Base-by-base conservation (phyloP, 2,888 invertebrate genomes). In the Luffia ferchaultella region DNA sequence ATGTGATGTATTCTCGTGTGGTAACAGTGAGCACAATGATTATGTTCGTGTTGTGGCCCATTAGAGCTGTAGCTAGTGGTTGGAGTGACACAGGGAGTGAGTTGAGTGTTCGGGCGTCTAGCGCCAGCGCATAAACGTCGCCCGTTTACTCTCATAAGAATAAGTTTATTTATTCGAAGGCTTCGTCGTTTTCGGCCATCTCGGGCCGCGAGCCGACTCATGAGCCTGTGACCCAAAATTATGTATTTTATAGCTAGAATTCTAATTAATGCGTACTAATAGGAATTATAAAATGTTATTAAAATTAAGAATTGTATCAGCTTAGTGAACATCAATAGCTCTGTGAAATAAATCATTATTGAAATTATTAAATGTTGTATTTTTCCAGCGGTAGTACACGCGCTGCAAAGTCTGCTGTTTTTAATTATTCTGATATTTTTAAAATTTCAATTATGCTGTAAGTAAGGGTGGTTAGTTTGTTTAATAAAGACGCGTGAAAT, bases 281-380 rank as follows among this genome's bases (percentile, higher is more conserved):
- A 82, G 82, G 76, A 76, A 77, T 79, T 68, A 67, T 67, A 78
- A 72, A 80, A 80, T 82, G 83, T 82, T 82, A 79, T 77, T 75
- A 74, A 67, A 73, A 68, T 67, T 79, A 82, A 82, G 79, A 74
- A 82, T 73, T 82, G 83, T 83, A 82, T 82, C 82, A 76, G 83
- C 83, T 83, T 83, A 83, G 83, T 77, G 68, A 83, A 82, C 79
- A 83, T 82, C 83, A 83, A 83, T 83, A 83, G 83, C 83, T 83
- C 79, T 73, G 77, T 70, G 65, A 73, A 78, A 76, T 76, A 65
- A 80, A 79, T 77, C 82, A 82, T 82, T 82, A 83, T 82, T 76
- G 67, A 83, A 82, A 82, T 79, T 82, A 82, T 74, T 77, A 70
- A 76, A 75, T 77, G 76, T 75, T 73, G 76, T 78, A 73, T 76